Evolutionary conservation across 2,113 vertebrate genomes (phyloP), one percentile per base, ranked within the genome.

Genomic region (Amphiprion ocellaris): DNA sequence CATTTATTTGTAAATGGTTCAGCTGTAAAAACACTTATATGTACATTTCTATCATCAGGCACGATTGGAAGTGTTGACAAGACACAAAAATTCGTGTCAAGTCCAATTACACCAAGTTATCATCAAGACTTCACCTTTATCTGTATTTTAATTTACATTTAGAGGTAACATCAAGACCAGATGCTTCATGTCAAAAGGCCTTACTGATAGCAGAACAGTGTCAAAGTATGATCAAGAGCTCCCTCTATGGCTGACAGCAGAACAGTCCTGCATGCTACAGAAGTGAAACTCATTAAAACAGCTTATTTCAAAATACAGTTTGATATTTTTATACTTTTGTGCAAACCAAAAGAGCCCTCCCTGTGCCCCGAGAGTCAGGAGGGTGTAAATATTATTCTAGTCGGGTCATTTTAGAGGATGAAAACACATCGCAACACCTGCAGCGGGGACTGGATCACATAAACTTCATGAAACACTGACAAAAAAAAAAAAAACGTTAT

Each of bases 221-320:
- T 53, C n/a, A 70, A 74, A 74, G 28, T n/a, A 47, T 47, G 41
- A 69, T 15, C 49, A 56, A 84, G 66, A 70, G 81, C 68, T 53
- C 41, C 79, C 76, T 54, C 79, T 79, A 1, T 77, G 83, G 81
- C 47, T 50, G 16, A 30, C 1, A 63, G 39, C 4, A 62, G 49
- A 62, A 79, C 8, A 49, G 17, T n/a, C 37, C 39, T n/a, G 6
- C 26, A 50, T 37, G 39, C 1, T 47, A 14, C 52, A 47, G 12
- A 15, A 64, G 50, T n/a, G 39, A 17, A 39, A n/a, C 53, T 30
- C 30, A 30, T 30, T 30, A 30, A 6, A 17, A 39, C 26, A 62
- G 10, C 19, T 14, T 5, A 5, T 71, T 19, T 53, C 19, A 8
- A 24, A 28, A 5, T 26, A 15, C 21, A 19, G 30, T 53, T 10